phyloP scores from a whole-genome alignment of 2,113 vertebrate genomes.

The Rhea pennata region DNA sequence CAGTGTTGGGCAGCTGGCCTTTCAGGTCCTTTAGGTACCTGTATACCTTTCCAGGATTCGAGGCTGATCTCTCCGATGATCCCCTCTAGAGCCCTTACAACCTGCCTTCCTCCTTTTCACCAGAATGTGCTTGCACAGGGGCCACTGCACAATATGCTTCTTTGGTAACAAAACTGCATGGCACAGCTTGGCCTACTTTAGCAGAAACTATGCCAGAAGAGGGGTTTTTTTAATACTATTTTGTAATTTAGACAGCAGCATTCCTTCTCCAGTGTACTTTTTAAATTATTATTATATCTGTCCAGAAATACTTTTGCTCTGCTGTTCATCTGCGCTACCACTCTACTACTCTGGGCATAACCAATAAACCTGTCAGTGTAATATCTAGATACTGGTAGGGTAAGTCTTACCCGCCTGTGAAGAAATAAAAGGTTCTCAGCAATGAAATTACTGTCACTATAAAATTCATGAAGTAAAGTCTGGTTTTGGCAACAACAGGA shows the following conservation, averaged over 20 bases:
- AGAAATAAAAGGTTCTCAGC: slow-evolving; percentile 5
- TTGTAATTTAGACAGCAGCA: neutral
- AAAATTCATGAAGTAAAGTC: slow-evolving; percentile 57
- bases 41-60: neutral
- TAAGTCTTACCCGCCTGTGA: neutral
- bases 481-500: slow-evolving; percentile 46
- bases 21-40: neutral
- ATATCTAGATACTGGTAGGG: neutral
- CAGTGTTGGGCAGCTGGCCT: rapidly evolving
- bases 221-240: neutral
- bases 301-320: neutral
- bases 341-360: neutral
- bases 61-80: neutral
- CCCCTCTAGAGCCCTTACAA: neutral
- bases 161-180: neutral
- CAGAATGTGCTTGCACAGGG: neutral
- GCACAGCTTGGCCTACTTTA: neutral
- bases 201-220: neutral
- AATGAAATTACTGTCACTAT: neutral
- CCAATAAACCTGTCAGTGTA: neutral
- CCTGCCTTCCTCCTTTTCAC: neutral
- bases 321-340: neutral
- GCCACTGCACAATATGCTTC: neutral
- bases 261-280: neutral
- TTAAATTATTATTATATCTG: neutral